These are phyloP conservation scores for Nycticebus coucang DNA, from an alignment of 2,113 vertebrate genomes.

Conservation along the genomic window DNA sequence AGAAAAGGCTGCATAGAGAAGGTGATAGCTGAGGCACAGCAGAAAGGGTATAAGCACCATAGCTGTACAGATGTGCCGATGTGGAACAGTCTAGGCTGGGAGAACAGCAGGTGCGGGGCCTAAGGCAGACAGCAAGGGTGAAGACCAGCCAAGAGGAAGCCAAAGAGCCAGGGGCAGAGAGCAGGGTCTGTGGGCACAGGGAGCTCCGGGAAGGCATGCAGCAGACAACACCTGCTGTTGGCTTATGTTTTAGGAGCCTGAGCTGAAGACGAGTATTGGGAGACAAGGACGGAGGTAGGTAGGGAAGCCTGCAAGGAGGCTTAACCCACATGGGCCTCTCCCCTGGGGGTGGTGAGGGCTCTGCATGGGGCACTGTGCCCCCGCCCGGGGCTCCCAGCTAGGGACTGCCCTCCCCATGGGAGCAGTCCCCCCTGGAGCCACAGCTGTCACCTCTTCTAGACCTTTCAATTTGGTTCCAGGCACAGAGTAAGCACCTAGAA, in stretches of 20 bases:
- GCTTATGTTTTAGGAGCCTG: not conserved
- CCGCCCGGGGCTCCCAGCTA: no score
- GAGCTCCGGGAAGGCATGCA: not conserved
- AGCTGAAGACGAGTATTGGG: rapidly evolving
- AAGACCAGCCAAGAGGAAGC: no score
- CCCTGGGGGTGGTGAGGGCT: no score
- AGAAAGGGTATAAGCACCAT: not conserved
- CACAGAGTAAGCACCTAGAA: not conserved
- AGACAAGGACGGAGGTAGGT: not conserved
- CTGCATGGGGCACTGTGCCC: rapidly evolving
- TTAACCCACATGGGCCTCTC: not conserved
- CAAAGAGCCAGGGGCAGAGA: no score
- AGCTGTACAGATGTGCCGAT: not conserved
- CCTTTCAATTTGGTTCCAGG: not conserved
- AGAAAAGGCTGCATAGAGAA: not conserved
- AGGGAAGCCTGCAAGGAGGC: not conserved
- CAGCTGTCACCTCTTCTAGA: no score
- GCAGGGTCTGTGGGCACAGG: no score
- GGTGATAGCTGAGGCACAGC: not conserved
- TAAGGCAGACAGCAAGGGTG: not conserved
- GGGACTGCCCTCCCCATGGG: not conserved
- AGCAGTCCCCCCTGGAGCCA: not conserved
- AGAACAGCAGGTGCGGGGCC: not conserved
- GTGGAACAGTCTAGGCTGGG: no score
- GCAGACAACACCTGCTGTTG: rapidly evolving